phyloP scores from a whole-genome alignment of 1,140 invertebrate genomes.

The Zophobas atratus region DNA sequence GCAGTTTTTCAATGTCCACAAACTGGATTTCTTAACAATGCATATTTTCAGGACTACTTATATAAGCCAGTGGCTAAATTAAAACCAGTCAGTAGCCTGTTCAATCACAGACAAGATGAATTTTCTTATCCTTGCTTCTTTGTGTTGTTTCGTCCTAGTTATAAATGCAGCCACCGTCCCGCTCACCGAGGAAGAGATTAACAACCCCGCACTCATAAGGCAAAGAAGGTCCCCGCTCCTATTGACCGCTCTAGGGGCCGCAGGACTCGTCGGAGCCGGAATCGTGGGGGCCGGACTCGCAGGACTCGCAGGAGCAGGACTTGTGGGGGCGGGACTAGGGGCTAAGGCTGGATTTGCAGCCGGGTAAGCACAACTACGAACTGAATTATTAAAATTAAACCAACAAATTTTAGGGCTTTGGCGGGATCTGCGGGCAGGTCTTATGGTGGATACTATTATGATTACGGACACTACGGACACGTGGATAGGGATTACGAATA shows the following conservation, averaged over 20 bases:
- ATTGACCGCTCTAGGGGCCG: slow-evolving; percentile 27
- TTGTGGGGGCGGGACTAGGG: slow-evolving; percentile 34
- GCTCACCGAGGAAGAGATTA: not conserved
- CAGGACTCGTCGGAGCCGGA: slow-evolving; percentile 28
- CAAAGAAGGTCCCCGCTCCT: slow-evolving; percentile 28
- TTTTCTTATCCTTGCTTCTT: slow-evolving; percentile 22
- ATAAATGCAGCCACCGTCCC: slow-evolving; percentile 25
- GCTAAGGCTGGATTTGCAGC: slow-evolving; percentile 31
- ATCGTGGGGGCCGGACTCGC: slow-evolving; percentile 17
- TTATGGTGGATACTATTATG: slow-evolving; percentile 1
- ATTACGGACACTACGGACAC: not conserved
- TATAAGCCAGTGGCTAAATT: slow-evolving; percentile 11
- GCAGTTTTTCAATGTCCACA: not conserved
- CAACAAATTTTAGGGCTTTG: slow-evolving; percentile 1
- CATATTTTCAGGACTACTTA: slow-evolving; percentile 19
- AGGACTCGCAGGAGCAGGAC: slow-evolving; percentile 40
- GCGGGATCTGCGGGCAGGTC: slow-evolving; percentile 17
- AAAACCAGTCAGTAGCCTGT: slow-evolving; percentile 1
- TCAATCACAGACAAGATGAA: slow-evolving; percentile 20
- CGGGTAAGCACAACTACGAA: slow-evolving; percentile 3
- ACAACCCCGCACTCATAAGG: slow-evolving; percentile 11
- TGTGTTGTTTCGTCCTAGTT: slow-evolving; percentile 27
- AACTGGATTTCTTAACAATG: slow-evolving; percentile 22
- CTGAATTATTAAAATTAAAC: not conserved
- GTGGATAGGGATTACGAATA: not conserved